Percentiles rank a stretch among this genome's conserved stretches.
phyloP scores from a whole-genome alignment of 2,888 invertebrate genomes.

The Smittia aterrima region DNA sequence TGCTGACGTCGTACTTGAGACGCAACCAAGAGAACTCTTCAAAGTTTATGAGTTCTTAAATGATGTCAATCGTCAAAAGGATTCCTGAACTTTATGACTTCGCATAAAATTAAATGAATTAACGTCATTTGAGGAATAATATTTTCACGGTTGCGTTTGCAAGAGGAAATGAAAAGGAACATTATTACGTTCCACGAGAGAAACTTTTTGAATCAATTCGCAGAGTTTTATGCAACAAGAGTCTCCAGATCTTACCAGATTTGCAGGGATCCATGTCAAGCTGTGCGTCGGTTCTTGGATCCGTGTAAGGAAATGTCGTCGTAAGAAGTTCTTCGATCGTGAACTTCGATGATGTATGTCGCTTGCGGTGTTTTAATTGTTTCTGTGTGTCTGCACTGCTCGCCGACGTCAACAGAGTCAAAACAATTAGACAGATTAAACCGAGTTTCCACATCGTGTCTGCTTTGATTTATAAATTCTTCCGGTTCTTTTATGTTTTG shows the following conservation, averaged over 20 bases:
- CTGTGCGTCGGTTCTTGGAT: constrained; percentile 1
- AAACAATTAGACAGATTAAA: neutral
- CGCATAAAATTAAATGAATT: too few species aligned
- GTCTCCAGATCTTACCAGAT: constrained; percentile 30
- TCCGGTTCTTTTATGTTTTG: neutral
- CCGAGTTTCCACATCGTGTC: neutral
- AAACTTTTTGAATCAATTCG: too few species aligned
- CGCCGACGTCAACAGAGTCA: neutral
- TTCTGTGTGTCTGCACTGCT: neutral
- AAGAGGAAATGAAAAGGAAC: too few species aligned
- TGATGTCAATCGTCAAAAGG: neutral
- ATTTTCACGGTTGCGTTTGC: too few species aligned
- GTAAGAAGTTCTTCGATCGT: constrained; percentile 21
- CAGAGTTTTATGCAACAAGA: too few species aligned
- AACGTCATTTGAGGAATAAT: too few species aligned
- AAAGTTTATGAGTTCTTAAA: neutral
- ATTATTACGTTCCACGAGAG: too few species aligned
- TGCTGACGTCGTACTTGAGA: neutral
- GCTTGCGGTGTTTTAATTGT: neutral
- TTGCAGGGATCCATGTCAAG: constrained; percentile 36
- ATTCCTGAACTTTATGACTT: too few species aligned
- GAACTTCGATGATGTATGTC: neutral
- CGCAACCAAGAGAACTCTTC: neutral
- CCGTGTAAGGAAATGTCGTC: constrained; percentile 21
- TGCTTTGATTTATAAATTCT: neutral